Base-by-base conservation (phyloP, 1,140 invertebrate species). In the Calosoma granatense region DNA sequence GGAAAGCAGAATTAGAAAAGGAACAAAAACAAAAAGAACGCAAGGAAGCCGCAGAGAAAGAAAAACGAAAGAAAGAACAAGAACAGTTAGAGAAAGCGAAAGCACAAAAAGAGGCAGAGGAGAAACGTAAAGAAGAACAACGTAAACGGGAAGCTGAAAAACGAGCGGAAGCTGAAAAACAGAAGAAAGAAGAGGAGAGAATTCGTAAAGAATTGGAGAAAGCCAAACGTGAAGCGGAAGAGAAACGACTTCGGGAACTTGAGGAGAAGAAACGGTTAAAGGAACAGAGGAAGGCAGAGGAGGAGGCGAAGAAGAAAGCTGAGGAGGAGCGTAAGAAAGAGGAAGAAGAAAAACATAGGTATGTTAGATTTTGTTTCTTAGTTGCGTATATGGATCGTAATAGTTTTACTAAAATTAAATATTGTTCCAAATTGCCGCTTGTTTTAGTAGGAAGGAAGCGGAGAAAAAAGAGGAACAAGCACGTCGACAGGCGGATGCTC, bases 161-260 rank as follows among this genome's bases (percentile, higher is more conserved):
- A 55, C 78, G 72, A 65, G 63, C 74, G 1, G 78, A 79, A 43
- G 78, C 80, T 64, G 68, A 81, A 61, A 68, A 70, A 67, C 59
- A 71, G 70, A 64, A 71, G 74, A 65, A 78, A 71, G 59, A 66
- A 62, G 68, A 70, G 55, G 60, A 74, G 55, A 58, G 72, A 66
- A 63, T 74, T 69, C 68, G 72, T 70, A 65, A 70, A 72, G 63
- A 75, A 70, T 60, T 72, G 64, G 66, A 74, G 69, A 66, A 78
- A 71, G 65, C 64, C 61, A 30, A 76, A 74, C 65, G 73, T 74
- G 59, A 79, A 77, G 64, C 78, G 72, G 61, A 75, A 67, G 64
- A 73, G 56, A 67, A 72, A 63, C 56, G 70, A 61, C 51, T 68
- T 65, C 61, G 61, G 57, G 62, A 75, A 70, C 54, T 68, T 55